phyloP scores from a whole-genome alignment of 2,888 invertebrate genomes.

The Agrilus mali region DNA sequence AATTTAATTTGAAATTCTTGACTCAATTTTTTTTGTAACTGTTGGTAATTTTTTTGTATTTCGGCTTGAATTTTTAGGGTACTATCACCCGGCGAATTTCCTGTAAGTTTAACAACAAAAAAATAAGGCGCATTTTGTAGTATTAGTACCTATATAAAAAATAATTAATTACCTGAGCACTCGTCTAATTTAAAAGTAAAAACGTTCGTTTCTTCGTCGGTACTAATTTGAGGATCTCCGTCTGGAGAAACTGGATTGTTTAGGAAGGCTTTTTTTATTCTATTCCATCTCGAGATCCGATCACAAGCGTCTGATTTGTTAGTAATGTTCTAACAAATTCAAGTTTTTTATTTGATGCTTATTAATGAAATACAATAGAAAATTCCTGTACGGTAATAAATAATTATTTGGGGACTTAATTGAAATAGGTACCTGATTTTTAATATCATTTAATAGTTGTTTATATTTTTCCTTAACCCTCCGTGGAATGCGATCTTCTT shows the following conservation, averaged over 20 bases:
- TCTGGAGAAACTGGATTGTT: constrained; percentile 21
- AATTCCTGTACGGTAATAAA: neutral
- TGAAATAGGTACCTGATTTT: no score
- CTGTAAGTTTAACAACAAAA: no score
- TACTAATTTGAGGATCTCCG: constrained; percentile 23
- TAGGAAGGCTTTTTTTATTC: constrained; percentile 60
- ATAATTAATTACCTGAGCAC: no score
- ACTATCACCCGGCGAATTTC: neutral
- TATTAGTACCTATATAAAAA: no score
- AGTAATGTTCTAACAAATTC: constrained; percentile 1
- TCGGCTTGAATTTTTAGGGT: constrained; percentile 29
- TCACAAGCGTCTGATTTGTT: constrained; percentile 31
- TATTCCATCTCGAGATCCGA: constrained; percentile 57
- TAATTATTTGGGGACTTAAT: neutral
- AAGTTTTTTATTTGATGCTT: neutral
- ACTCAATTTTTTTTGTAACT: constrained; percentile 59
- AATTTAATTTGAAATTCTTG: constrained; percentile 63
- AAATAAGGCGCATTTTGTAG: no score
- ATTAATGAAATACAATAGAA: neutral
- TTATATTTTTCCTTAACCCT: constrained; percentile 27
- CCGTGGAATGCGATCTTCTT: constrained; percentile 19
- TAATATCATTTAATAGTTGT: constrained; percentile 19
- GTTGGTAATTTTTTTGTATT: constrained; percentile 57
- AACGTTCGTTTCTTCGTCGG: constrained; percentile 12
- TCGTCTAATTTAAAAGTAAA: neutral